Base-by-base conservation (phyloP, 1,140 invertebrate genomes). In the Scylla paramamosain region DNA sequence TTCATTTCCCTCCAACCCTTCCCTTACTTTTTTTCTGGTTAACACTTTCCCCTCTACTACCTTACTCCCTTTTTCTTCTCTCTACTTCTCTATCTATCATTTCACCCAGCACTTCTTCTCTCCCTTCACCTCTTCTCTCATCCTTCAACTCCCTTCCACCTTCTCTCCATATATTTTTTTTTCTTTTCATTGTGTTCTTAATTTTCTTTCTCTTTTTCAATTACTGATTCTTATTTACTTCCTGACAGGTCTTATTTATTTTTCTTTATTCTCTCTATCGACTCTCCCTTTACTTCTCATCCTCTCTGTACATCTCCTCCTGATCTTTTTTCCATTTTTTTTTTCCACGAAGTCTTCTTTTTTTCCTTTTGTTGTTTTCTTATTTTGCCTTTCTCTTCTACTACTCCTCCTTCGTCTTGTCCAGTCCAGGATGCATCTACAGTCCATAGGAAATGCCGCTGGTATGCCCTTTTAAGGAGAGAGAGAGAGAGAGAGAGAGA, bases 401-500 rank as follows among this genome's bases (percentile, higher is more conserved):
- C 67, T n/a, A 16, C 67, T 59, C 16, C 52, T 14, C 16, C 52
- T 59, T 59, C 52, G 0, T 59, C 16, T 59, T 59, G 52, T 59
- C 52, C 52, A 20, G 52, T 59, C 52, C 52, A 20, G 52, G 12
- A 59, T 59, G 16, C 52, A 4, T 39, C 52, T 14, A 59, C 16
- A 59, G 16, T 20, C 52, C 10, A 59, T n/a, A 77, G 67, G 25
- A 77, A 77, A 77, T 77, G 25, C 20, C 20, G 8, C 12, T 77
- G 67, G 20, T 59, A 59, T 59, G 10, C 52, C 84, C n/a, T 39
- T 39, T 39, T 39, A 86, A 39, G 32, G 84, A 86, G 20, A 86
- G 84, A 86, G 84, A 86, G 84, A 86, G 84, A 86, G 84, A 86
- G 84, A 86, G 84, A 48, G 89, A 46, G 89, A 91, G 89, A 91